Percentiles rank a stretch among this genome's conserved stretches.
These are phyloP conservation scores for Galerucella nymphaeae DNA, from an alignment of 2,888 invertebrate species.

Conservation along the genomic window DNA sequence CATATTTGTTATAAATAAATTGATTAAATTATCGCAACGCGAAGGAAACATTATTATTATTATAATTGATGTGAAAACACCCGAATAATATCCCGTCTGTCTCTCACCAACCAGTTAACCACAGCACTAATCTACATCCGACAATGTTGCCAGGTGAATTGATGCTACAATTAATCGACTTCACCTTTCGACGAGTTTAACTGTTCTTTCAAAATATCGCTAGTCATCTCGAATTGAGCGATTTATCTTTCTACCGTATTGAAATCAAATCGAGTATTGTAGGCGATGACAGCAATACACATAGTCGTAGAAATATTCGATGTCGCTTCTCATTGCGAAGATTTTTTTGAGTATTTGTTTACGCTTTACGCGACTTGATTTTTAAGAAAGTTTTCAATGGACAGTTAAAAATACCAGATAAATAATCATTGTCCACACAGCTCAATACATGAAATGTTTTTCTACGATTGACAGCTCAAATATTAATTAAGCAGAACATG, in stretches of 20 bases:
- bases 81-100: slow-evolving; percentile 7
- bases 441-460: no score
- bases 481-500: no score
- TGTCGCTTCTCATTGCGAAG: neutral
- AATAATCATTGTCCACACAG: no score
- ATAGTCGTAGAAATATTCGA: neutral
- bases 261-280: slow-evolving; percentile 8
- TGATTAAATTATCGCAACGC: neutral
- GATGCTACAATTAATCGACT: slow-evolving; percentile 19
- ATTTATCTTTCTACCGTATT: slow-evolving; percentile 15
- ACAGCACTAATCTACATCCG: slow-evolving; percentile 14
- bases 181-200: slow-evolving; percentile 5
- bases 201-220: slow-evolving; percentile 17
- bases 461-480: no score
- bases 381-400: no score
- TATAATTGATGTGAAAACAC: slow-evolving; percentile 1
- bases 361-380: no score
- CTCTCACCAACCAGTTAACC: slow-evolving; percentile 5
- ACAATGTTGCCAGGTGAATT: slow-evolving; percentile 12
- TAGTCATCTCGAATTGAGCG: slow-evolving; percentile 8
- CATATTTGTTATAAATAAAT: neutral
- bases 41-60: neutral
- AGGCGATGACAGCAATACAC: neutral
- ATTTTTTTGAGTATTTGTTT: no score
- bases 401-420: no score